Evolutionary conservation across 2,113 vertebrate species (phyloP).

Genomic region (Poeciliopsis turrubarensis): DNA sequence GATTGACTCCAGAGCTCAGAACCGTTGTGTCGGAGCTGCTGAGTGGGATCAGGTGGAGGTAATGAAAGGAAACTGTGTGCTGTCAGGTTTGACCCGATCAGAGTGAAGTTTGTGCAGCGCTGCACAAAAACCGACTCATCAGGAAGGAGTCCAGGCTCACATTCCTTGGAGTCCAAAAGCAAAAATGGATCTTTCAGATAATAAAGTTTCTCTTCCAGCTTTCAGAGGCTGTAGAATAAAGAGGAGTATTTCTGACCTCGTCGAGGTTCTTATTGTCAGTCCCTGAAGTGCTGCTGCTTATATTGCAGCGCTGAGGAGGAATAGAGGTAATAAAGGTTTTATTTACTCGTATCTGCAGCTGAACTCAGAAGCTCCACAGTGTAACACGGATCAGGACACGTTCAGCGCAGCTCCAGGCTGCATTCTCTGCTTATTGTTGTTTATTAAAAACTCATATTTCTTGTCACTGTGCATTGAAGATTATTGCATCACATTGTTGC

Average conservation of each 20-base stretch:
- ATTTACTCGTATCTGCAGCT: slow-evolving; percentile 75
- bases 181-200: neutral
- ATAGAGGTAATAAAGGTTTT: slow-evolving; percentile 77
- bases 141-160: neutral
- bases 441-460: slow-evolving; percentile 74
- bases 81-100: slow-evolving; percentile 64
- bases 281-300: slow-evolving; percentile 52
- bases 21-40: slow-evolving; percentile 51
- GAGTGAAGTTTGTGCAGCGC: slow-evolving; percentile 16
- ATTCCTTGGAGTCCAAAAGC: too few relatives aligned
- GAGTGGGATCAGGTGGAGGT: slow-evolving; percentile 46
- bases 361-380: neutral
- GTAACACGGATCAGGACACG: slow-evolving; percentile 46
- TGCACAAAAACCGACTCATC: neutral
- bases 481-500: slow-evolving; percentile 54
- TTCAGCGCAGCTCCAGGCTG: slow-evolving; percentile 32
- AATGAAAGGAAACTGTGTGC: slow-evolving; percentile 55
- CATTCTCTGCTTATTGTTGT: slow-evolving; percentile 61
- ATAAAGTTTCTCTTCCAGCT: neutral
- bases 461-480: slow-evolving; percentile 50
- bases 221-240: neutral
- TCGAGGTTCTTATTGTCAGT: slow-evolving; percentile 52
- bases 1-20: slow-evolving; percentile 44
- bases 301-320: slow-evolving; percentile 73
- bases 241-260: slow-evolving; percentile 25